Conservation (phyloP, 2,797 vertebrate genomes). For the Atherinosoma microstoma region DNA sequence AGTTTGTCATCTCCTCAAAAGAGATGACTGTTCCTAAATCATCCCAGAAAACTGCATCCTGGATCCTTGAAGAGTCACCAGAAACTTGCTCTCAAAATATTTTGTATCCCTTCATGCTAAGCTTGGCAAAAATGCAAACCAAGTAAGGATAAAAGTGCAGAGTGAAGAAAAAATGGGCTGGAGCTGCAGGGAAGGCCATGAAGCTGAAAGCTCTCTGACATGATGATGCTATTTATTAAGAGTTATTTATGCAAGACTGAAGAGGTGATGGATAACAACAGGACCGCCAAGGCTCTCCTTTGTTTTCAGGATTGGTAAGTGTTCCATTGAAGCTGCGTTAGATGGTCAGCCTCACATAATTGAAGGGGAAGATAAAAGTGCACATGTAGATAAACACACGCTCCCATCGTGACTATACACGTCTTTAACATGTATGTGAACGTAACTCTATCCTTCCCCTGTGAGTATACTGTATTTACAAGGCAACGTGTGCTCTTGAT, state of each 20-base stretch:
- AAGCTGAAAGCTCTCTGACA: constrained; percentile 76
- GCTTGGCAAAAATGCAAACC: constrained; percentile 72
- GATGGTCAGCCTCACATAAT: constrained; percentile 46
- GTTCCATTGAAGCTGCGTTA: constrained; percentile 49
- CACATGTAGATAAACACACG: constrained; percentile 15
- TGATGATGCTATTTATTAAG: constrained; percentile 79
- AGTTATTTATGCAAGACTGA: constrained; percentile 81
- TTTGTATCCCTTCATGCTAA: constrained; percentile 65
- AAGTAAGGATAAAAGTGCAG: constrained; percentile 68
- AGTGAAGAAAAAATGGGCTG: constrained; percentile 55
- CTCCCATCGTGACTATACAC: constrained; percentile 5
- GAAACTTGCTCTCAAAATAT: constrained; percentile 52
- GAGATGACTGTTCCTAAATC: constrained; percentile 37
- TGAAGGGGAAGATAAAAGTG: constrained; percentile 27
- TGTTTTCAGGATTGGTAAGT: constrained; percentile 73
- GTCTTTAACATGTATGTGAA: constrained; percentile 13
- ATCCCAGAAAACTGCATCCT: constrained; percentile 43
- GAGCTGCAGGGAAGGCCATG: constrained; percentile 61
- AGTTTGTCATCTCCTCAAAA: constrained; percentile 23
- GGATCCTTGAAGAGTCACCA: constrained; percentile 57
- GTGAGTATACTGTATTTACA: constrained; percentile 44
- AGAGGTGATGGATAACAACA: constrained; percentile 79
- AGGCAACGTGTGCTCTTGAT: constrained; percentile 50
- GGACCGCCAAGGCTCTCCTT: constrained; percentile 71
- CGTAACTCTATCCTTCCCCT: constrained; percentile 27